A percentile compares a stretch with the other conserved stretches of the same genome.
These are phyloP conservation scores for Prochilodus magdalenae DNA, from an alignment of 2,113 vertebrate genomes.

Conservation along the genomic window DNA sequence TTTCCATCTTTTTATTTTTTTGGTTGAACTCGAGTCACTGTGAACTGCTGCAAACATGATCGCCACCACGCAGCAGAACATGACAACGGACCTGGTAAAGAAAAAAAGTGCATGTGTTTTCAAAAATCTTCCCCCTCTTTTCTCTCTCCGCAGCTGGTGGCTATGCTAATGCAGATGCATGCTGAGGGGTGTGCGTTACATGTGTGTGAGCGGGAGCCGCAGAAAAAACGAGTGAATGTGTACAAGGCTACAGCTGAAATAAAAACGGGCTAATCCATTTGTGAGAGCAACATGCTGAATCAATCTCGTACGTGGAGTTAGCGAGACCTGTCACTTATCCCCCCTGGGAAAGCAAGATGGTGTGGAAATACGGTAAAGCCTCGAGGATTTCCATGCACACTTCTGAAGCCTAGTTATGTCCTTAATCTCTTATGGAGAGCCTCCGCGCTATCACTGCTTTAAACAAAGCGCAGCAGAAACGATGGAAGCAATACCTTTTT, in stretches of 20 bases:
- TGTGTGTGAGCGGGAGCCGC: neutral
- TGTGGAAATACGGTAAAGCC: neutral
- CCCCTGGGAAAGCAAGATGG: neutral
- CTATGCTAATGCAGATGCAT: neutral
- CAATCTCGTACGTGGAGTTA: neutral
- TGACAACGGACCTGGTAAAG: constrained; percentile 81
- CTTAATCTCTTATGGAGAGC: neutral
- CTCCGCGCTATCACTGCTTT: neutral
- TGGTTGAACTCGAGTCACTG: constrained; percentile 43
- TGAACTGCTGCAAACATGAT: constrained; percentile 76
- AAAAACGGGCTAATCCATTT: neutral
- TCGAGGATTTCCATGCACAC: neutral
- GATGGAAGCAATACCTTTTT: neutral
- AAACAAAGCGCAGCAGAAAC: neutral
- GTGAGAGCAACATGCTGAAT: neutral
- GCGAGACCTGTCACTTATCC: neutral
- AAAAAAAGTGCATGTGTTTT: constrained; percentile 35
- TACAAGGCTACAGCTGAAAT: neutral
- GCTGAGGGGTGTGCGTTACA: neutral
- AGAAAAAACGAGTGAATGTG: no score
- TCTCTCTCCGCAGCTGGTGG: neutral
- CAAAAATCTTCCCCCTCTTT: neutral
- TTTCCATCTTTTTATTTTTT: neutral
- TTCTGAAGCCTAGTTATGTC: neutral
- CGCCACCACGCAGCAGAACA: constrained; percentile 82